Evolutionary conservation across 2,888 invertebrate genomes (phyloP), one percentile per base, ranked within the genome.

Genomic region (Ctena decussata): DNA sequence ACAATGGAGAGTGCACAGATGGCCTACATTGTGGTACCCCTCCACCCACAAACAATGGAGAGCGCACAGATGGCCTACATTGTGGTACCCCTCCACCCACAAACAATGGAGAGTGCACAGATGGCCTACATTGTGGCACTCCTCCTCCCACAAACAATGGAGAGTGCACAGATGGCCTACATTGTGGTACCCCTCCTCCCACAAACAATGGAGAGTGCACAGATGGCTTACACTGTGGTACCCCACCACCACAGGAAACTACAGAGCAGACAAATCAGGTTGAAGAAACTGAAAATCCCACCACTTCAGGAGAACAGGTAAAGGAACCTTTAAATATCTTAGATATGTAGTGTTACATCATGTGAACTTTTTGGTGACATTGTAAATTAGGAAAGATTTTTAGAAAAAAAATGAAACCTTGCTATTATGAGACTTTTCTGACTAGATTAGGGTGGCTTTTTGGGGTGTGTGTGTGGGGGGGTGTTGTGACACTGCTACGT

Each of bases 181-280:
- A 89, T 46, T 87, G 89, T 85, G 86, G 89, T 1, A 89, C 89
- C 15, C 89, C 89, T 21, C 89, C 89, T 46, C 88, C 85, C 21
- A 71, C 71, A 57, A 32, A 57, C 72, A 71, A 18, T 87, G 86
- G 60, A 78, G 77, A 44, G 75, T 49, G 82, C 46, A 46, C 82
- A 60, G 89, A 89, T 80, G 86, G 89, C 18, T 83, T 84, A 41
- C 83, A 89, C 44, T 89, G 82, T 82, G 87, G 86, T 0, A 89
- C 89, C 11, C 87, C 85, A 11, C 84, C 85, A 15, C 85, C 84
- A 60, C 71, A 72, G 35, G 72, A 72, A 44, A 27, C 8, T n/a
- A 11, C 72, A 44, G 72, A 72, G 27, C 24, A 21, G 30, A 8
- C 41, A 3, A 46, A 72, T 41, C 44, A 53, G 24, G 57, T 27